These are phyloP conservation scores for Drosophila pullipes DNA, from an alignment of 2,888 invertebrate species.

Conservation along the genomic window DNA sequence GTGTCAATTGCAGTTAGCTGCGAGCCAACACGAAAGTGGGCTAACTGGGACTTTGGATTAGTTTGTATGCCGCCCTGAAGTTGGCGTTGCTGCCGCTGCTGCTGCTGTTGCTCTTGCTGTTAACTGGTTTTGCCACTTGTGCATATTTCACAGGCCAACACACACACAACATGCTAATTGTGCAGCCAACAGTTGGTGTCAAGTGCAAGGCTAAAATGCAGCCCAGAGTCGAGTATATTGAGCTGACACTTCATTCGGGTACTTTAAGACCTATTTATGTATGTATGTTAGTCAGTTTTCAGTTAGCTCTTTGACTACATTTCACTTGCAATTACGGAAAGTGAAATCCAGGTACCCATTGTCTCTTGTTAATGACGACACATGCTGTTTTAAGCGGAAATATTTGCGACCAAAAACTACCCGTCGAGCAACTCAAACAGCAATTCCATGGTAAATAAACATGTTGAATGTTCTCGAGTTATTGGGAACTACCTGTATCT, in stretches of 20 bases:
- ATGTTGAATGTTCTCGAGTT: neutral
- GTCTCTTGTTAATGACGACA: slow-evolving; percentile 19
- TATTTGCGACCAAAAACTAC: neutral
- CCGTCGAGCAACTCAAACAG: neutral
- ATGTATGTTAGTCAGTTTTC: slow-evolving; percentile 40
- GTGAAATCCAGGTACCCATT: slow-evolving; percentile 45
- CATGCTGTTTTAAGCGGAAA: slow-evolving; percentile 37
- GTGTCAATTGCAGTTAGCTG: slow-evolving; percentile 48
- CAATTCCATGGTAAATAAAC: neutral
- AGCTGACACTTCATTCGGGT: slow-evolving; percentile 31
- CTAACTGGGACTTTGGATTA: slow-evolving; percentile 53
- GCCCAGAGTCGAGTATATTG: slow-evolving; percentile 31
- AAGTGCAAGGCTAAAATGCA: slow-evolving; percentile 67
- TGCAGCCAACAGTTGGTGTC: slow-evolving; percentile 46
- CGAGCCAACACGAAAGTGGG: slow-evolving; percentile 53
- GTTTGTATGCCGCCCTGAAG: slow-evolving; percentile 20
- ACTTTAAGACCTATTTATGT: neutral
- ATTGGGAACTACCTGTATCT: neutral
- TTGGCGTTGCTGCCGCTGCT: neutral
- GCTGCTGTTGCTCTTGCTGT: neutral
- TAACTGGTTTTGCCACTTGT: slow-evolving; percentile 51
- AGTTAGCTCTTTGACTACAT: slow-evolving; percentile 42
- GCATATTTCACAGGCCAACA: slow-evolving; percentile 53
- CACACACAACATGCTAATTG: slow-evolving; percentile 54
- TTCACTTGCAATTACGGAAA: slow-evolving; percentile 48